Evolutionary conservation across 2,888 invertebrate genomes (phyloP).

Genomic region (Monopis laevigella): DNA sequence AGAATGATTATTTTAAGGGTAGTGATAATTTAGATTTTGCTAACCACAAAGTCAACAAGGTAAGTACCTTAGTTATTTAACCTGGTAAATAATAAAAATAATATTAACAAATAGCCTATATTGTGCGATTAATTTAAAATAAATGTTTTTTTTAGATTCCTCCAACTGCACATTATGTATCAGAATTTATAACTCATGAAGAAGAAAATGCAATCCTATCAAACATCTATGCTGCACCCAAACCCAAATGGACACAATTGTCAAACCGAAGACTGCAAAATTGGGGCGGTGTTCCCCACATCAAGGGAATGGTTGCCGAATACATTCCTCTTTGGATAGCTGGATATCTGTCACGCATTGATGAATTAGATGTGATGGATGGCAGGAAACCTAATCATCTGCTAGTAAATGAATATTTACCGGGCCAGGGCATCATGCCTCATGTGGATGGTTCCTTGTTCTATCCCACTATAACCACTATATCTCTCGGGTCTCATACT

Average conservation of each 20-base stretch:
- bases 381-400: conserved; percentile 89
- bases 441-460: conserved; percentile 97
- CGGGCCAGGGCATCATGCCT: conserved; percentile 97
- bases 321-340: conserved; percentile 87
- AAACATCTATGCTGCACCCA: conserved; percentile 82
- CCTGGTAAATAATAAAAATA: too few species aligned
- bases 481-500: conserved; percentile 91
- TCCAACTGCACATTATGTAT: conserved; percentile 80
- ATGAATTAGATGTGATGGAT: conserved; percentile 74
- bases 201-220: conserved; percentile 78
- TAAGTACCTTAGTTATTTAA: conserved; percentile 22
- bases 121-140: too few species aligned
- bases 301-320: conserved; percentile 93
- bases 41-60: conserved; percentile 23
- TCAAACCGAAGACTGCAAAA: conserved; percentile 93
- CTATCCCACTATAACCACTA: conserved; percentile 90
- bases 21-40: conserved; percentile 18
- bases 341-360: conserved; percentile 75
- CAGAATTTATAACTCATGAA: conserved; percentile 81
- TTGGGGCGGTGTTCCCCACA: conserved; percentile 96
- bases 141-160: conserved; percentile 64
- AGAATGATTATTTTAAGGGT: background rate
- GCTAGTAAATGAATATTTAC: conserved; percentile 91
- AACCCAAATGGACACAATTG: conserved; percentile 96
- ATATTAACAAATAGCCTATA: too few species aligned